phyloP scores from a whole-genome alignment of 2,888 invertebrate genomes.

The Athalia circularis region DNA sequence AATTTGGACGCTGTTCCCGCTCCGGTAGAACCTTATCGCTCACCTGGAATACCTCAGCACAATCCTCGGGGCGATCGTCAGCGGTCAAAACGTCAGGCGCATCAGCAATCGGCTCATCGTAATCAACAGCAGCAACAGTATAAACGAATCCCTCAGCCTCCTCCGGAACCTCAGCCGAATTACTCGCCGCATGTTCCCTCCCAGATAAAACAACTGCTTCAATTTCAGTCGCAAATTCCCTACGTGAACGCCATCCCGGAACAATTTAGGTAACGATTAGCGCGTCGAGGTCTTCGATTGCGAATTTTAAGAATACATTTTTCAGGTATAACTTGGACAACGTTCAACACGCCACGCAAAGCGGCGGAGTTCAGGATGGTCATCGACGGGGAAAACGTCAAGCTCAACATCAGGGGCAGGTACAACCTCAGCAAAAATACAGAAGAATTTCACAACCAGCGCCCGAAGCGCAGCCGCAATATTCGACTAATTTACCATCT shows the following conservation, averaged over 20 bases:
- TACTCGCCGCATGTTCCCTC: constrained; percentile 67
- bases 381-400: constrained; percentile 49
- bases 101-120: constrained; percentile 49
- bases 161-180: constrained; percentile 60
- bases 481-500: constrained; percentile 49
- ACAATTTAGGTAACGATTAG: constrained; percentile 61
- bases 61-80: constrained; percentile 50
- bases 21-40: constrained; percentile 23
- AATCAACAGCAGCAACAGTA: constrained; percentile 55
- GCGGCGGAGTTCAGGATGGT: neutral
- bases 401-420: constrained; percentile 50
- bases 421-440: constrained; percentile 51
- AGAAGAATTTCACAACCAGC: constrained; percentile 39
- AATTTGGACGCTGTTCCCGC: constrained; percentile 26
- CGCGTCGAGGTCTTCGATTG: neutral
- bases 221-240: constrained; percentile 69
- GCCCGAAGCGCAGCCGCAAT: constrained; percentile 51
- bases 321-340: constrained; percentile 33
- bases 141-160: constrained; percentile 61
- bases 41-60: neutral
- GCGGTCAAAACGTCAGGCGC: constrained; percentile 55
- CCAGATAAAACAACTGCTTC: constrained; percentile 63
- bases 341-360: constrained; percentile 20
- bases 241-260: constrained; percentile 69
- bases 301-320: neutral